Base-by-base conservation (phyloP, 2,797 vertebrate species). In the Numenius phaeopus region DNA sequence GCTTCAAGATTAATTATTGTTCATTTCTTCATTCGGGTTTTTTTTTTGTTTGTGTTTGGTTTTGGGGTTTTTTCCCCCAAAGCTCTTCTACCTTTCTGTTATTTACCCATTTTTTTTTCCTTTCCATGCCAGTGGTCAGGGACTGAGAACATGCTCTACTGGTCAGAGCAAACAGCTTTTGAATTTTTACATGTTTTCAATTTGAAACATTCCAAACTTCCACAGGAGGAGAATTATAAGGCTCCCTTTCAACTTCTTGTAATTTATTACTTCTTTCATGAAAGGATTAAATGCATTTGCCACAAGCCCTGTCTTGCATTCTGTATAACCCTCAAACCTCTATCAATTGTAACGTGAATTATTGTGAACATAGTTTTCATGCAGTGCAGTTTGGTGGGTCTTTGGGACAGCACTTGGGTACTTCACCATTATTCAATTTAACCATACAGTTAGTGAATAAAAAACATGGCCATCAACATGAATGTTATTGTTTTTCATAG, bases 161-260 rank as follows among this genome's bases (percentile, higher is more conserved):
- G n/a, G 47, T 95, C 84, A 83, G 55, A 87, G 47, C 26, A 94
- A 94, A 91, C n/a, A 49, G 37, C 30, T 90, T 91, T 67, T 71
- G 39, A 80, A 80, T 94, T 94, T 94, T 91, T 91, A 64, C 47
- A 30, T 66, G 21, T 87, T 90, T 94, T 85, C 24, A 66, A 14
- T 87, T 65, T 92, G 71, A 96, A 92, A 42, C 44, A 89, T 91
- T 94, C 76, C 57, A 78, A 50, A 67, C 71, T 91, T 95, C 76
- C 65, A 81, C 49, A 34, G 61, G 44, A 62, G 22, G 7, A 91
- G 49, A 94, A 91, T 92, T 87, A 78, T 50, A 91, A 86, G 17
- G 8, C 11, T 65, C 5, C 15, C 26, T 78, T 95, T 97, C 87
- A 94, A 46, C 69, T 87, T 42, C n/a, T 80, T 61, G 44, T 57